These are phyloP conservation scores for Catalaphyllia jardinei DNA, from an alignment of 64 coral and sea anemone species.

Conservation along the genomic window DNA sequence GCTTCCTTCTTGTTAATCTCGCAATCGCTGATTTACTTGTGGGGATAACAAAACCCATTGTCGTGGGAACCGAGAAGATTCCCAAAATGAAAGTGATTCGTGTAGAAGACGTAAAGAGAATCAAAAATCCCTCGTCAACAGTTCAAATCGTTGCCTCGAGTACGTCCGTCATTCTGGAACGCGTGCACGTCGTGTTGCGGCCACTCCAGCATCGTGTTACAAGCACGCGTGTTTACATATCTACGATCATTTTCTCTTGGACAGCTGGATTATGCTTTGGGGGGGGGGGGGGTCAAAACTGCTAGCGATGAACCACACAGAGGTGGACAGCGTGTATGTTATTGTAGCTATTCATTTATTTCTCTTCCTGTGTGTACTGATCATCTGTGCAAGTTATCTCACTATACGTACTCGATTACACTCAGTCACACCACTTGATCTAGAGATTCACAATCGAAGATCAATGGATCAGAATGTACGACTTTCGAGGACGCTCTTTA, in stretches of 20 bases:
- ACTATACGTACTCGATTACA: not conserved
- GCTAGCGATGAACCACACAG: not conserved
- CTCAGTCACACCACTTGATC: not conserved
- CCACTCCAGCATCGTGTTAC: not conserved
- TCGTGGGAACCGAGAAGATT: not conserved
- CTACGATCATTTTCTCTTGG: not conserved
- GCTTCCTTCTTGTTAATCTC: not conserved
- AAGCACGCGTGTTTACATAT: not conserved
- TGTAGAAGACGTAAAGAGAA: not conserved
- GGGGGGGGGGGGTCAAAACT: not conserved
- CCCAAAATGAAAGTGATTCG: no score
- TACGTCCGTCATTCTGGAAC: conserved; percentile 14
- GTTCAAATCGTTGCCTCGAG: not conserved
- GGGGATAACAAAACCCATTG: not conserved
- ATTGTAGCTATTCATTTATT: not conserved
- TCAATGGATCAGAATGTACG: not conserved
- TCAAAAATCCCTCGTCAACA: not conserved
- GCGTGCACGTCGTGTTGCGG: not conserved
- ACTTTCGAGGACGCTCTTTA: not conserved
- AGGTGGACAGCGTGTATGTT: not conserved
- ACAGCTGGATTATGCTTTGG: not conserved
- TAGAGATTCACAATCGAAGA: not conserved
- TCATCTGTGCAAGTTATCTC: conserved; percentile 3
- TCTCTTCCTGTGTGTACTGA: not conserved
- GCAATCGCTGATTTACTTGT: conserved; percentile 10